Evolutionary conservation across 92 coral and sea anemone genomes (phyloP), one percentile per base, ranked within the genome.

Genomic region (Actinostola sp.): DNA sequence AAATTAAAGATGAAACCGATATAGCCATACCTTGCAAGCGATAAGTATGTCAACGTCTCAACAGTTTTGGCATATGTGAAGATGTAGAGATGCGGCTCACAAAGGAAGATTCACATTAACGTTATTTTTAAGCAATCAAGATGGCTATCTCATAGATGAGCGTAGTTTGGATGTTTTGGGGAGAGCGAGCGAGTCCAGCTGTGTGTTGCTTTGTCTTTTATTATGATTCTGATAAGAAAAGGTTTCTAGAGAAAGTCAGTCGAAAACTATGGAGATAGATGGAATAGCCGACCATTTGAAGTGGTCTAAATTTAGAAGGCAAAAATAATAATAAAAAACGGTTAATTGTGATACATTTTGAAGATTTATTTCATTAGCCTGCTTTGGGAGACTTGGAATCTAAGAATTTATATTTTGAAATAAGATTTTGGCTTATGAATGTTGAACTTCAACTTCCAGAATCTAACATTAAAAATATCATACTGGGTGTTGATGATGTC

Each of bases 101-200:
- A 57, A 57, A 27, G 39, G 63, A 57, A 12, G 59, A 13, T 57
- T 30, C 63, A 30, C 13, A 57, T 57, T 30, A 53, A 57, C 36
- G 63, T 1, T 57, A 57, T 57, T 57, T 30, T 30, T 57, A 57
- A 57, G 10, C 63, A 57, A 57, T 57, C 19, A 13, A 57, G 39
- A 57, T 57, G n/a, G 63, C 27, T 57, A 57, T 57, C 63, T 2
- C 19, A 13, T 9, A 28, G 36, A 27, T 57, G 63, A 57, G 63
- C 60, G 39, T 57, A 30, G 4, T 27, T 57, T 17, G 17, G 63
- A 57, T 53, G 60, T 53, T 53, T 53, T 20, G n/a, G n/a, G n/a
- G 3, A 14, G 2, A 53, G 60, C 26, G 13, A 28, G 39, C 39
- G n/a, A 27, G 12, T 16, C 36, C 63, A 57, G 63, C 63, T 57